These are phyloP conservation scores for Fregetta grallaria DNA, from an alignment of 2,113 vertebrate species.

Conservation along the genomic window DNA sequence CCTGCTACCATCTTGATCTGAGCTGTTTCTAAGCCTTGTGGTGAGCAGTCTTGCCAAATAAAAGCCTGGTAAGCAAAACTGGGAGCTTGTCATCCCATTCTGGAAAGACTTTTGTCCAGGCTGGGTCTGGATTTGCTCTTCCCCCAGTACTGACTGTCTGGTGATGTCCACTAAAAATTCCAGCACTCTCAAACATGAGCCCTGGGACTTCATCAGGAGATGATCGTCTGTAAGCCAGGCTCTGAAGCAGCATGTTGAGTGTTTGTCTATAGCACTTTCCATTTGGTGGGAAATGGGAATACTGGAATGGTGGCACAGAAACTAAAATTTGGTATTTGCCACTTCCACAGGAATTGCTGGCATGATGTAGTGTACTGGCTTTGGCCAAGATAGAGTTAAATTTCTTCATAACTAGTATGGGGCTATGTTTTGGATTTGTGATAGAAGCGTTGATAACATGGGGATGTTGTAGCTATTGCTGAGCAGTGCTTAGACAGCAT, in stretches of 20 bases:
- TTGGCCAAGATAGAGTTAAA: background rate
- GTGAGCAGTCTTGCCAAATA: background rate
- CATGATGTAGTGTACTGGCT: background rate
- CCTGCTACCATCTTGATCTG: background rate
- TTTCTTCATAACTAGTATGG: background rate
- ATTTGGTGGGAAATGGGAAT: background rate
- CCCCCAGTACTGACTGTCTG: background rate
- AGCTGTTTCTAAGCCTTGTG: background rate
- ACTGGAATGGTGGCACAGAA: background rate
- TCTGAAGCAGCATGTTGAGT: background rate
- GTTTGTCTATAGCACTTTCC: background rate
- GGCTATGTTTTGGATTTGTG: background rate
- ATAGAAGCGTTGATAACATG: rapidly evolving
- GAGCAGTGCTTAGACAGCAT: background rate
- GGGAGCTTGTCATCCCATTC: background rate
- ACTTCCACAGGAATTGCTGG: background rate
- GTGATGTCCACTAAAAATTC: background rate
- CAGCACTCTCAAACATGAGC: background rate
- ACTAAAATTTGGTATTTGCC: background rate
- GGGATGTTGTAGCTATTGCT: background rate
- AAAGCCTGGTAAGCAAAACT: background rate
- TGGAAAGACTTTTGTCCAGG: background rate
- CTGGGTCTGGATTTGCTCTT: background rate
- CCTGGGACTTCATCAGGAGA: background rate
- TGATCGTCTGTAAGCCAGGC: background rate